Evolutionary conservation across 2,797 vertebrate species (phyloP), one percentile per base, ranked within the genome.

Genomic region (Lerista edwardsae): DNA sequence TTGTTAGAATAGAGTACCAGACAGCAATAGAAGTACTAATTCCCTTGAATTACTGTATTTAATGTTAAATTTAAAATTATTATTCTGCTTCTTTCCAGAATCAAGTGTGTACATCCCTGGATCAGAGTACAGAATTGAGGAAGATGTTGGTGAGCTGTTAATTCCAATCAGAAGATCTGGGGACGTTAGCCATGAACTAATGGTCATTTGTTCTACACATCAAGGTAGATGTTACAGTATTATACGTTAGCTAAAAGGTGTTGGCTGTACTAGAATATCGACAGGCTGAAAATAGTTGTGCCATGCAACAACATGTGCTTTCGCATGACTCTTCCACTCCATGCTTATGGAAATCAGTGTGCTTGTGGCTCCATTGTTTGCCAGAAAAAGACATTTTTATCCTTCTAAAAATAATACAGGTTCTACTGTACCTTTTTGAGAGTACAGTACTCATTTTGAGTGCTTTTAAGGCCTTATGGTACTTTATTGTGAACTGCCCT

Each of bases 41-140:
- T 1, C 59, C 2, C 36, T 80, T 55, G n/a, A 34, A 31, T 61
- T 61, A 65, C 11, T 64, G 14, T 79, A 64, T 15, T 80, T 85
- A 10, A 29, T 69, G 10, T 81, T 81, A 31, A 39, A 65, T 61
- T 69, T 27, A 57, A 57, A 36, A 55, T 69, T 61, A 27, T 34
- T 10, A 14, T 76, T 39, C 39, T 39, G 29, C n/a, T 29, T 64
- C 82, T 83, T 91, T 91, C 86, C 92, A 98, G 98, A 98, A 92
- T 97, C 97, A 17, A 97, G 93, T 0, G 97, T 98, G 80, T 98
- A 96, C 90, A 97, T 98, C 92, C 96, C 97, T 89, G 96, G 97
- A 72, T 94, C 95, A 34, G 97, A 98, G 93, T 98, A 96, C 74
- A 96, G 88, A 89, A 94, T 97, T 62, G 96, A 97, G 83, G 97